A percentile compares a stretch with the other conserved stretches of the same genome.
These are phyloP conservation scores for Matsumurasca onukii DNA, from an alignment of 1,140 invertebrate genomes.

Conservation along the genomic window DNA sequence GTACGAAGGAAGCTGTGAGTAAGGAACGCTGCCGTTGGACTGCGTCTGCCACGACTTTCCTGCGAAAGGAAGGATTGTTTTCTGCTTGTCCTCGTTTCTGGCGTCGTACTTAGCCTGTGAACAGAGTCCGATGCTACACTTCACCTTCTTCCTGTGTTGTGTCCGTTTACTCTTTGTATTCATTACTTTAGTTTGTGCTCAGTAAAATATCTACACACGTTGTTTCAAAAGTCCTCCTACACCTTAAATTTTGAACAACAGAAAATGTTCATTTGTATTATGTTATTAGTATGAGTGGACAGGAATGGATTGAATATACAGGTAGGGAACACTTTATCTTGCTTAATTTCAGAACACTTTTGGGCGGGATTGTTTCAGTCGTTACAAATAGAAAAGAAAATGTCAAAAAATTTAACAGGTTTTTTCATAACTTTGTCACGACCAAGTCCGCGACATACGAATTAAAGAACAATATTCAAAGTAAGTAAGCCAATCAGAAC, in stretches of 20 bases:
- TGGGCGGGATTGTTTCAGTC: too few relatives aligned
- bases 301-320: too few relatives aligned
- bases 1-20: slow-evolving; percentile 3
- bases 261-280: background rate
- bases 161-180: background rate
- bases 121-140: slow-evolving; percentile 35
- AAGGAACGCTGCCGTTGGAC: slow-evolving; percentile 7
- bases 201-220: background rate
- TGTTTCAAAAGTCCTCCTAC: background rate
- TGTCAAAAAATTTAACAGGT: too few relatives aligned
- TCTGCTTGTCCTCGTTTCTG: slow-evolving; percentile 54
- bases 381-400: too few relatives aligned
- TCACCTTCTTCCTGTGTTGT: background rate
- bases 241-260: background rate
- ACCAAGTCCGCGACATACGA: too few relatives aligned
- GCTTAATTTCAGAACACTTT: too few relatives aligned
- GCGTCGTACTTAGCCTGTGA: slow-evolving; percentile 74
- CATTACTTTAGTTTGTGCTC: background rate
- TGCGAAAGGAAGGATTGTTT: slow-evolving; percentile 52
- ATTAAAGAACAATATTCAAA: too few relatives aligned
- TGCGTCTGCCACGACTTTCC: slow-evolving; percentile 7
- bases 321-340: too few relatives aligned
- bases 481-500: too few relatives aligned
- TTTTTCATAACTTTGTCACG: too few relatives aligned
- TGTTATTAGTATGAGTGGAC: background rate